Evolutionary conservation across 2,888 invertebrate species (phyloP), one percentile per base, ranked within the genome.

Genomic region (Alsophila aescularia): DNA sequence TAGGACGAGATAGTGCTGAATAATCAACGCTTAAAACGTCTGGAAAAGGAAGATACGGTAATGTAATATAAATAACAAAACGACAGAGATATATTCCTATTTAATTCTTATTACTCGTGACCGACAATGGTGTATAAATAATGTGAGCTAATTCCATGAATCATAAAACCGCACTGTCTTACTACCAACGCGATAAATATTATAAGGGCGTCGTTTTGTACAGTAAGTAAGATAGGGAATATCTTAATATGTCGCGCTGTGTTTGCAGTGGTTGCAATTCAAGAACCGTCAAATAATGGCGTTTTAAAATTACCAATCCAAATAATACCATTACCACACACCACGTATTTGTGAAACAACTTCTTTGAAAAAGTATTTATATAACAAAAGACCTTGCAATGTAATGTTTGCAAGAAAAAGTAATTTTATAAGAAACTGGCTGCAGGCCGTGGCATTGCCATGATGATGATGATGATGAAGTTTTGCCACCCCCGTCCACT

Each of bases 1-100:
- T 83, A 79, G 78, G 72, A 72, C 67, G 72, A 75, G 90, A 90
- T 90, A 90, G 81, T 84, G 84, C 85, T 87, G 90, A 90, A 91
- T 91, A 91, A 91, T 90, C 91, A 91, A 90, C 90, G 88, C 88
- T 90, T 90, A 87, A 87, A 90, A 90, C 87, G 89, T 88, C 90
- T 89, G 86, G 88, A 89, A 90, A 89, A 87, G 90, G 88, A 90
- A 90, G 90, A 91, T 90, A 90, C 87, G 83, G 87, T 87, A 90
- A 90, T 87, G 87, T 85, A 84, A 89, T 90, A 90, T 90, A 90
- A 90, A 91, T 91, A 91, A 87, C 87, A 89, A 90, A 90, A 87
- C 87, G 88, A 88, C 86, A 83, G 81, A 87, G 87, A 88, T 85
- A 84, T 87, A 89, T 89, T 83, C 77, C 82, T 82, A 88, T 88